A percentile compares a stretch with the other conserved stretches of the same genome.
These are phyloP conservation scores for Luperina nickerlii DNA, from an alignment of 2,888 invertebrate genomes.

Conservation along the genomic window DNA sequence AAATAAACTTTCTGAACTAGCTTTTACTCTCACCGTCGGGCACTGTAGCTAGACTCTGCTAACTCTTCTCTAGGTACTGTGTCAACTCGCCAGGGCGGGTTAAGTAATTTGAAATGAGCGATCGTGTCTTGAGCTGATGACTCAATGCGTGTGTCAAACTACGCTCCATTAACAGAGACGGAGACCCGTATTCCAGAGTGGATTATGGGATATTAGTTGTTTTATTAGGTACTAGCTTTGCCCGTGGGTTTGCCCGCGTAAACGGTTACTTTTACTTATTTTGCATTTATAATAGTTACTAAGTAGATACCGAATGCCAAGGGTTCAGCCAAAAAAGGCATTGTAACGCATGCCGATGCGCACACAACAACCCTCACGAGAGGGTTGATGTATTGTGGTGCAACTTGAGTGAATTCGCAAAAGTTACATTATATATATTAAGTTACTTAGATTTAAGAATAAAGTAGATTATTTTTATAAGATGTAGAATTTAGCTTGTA, in stretches of 20 bases:
- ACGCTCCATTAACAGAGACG: neutral
- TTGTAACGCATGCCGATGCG: neutral
- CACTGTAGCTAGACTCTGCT: neutral
- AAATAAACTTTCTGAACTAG: conserved; percentile 27
- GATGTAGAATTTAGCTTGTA: too few relatives aligned
- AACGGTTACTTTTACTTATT: neutral
- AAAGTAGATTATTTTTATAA: too few relatives aligned
- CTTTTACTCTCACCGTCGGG: conserved; percentile 5
- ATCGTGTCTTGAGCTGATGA: conserved; percentile 1
- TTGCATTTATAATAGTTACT: neutral
- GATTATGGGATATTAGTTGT: neutral
- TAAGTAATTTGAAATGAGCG: conserved; percentile 13
- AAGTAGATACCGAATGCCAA: neutral
- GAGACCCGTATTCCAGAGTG: conserved; percentile 4
- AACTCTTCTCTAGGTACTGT: neutral
- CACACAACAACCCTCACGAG: too few relatives aligned
- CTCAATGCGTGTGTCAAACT: conserved; percentile 15
- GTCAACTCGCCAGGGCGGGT: neutral
- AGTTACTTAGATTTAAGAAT: too few relatives aligned
- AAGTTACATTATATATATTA: too few relatives aligned
- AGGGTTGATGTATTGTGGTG: too few relatives aligned
- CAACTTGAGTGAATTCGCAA: too few relatives aligned
- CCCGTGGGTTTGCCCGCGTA: neutral
- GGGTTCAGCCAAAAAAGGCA: too few relatives aligned
- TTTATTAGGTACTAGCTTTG: neutral